phyloP scores from a whole-genome alignment of 2,113 vertebrate genomes.

The Plotosus lineatus region DNA sequence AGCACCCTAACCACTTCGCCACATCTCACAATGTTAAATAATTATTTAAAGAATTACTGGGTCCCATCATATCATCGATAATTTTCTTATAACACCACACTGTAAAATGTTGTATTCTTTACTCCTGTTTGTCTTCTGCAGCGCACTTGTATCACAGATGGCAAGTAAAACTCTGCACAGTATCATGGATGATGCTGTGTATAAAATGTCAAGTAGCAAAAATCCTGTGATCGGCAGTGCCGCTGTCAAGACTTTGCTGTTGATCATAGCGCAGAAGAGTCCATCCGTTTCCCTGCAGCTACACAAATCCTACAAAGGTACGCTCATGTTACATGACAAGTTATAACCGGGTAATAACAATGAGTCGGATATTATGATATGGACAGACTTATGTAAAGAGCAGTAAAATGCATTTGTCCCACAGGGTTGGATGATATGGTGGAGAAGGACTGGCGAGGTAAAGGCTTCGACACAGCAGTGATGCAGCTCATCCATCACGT shows the following conservation, averaged over 20 bases:
- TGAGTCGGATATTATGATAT: too few relatives aligned
- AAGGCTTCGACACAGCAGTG: slow-evolving; percentile 83
- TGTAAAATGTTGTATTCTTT: not conserved
- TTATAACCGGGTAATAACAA: slow-evolving; percentile 8
- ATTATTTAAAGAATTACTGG: too few relatives aligned
- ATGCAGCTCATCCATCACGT: slow-evolving; percentile 76
- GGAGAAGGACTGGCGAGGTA: slow-evolving; percentile 83
- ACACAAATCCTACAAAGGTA: slow-evolving; percentile 83
- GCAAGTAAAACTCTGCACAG: slow-evolving; percentile 68
- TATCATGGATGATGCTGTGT: slow-evolving; percentile 86
- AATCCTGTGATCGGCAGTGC: slow-evolving; percentile 78
- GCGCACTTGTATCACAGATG: slow-evolving; percentile 73
- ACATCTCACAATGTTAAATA: too few relatives aligned
- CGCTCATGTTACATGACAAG: not conserved
- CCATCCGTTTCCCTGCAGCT: slow-evolving; percentile 62
- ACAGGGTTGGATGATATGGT: slow-evolving; percentile 82
- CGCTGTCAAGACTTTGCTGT: slow-evolving; percentile 78
- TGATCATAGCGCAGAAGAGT: slow-evolving; percentile 72
- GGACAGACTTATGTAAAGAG: not conserved
- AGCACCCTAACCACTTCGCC: too few relatives aligned
- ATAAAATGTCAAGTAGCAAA: slow-evolving; percentile 82
- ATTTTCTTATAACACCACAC: too few relatives aligned
- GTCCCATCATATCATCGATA: too few relatives aligned
- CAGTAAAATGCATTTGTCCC: not conserved
- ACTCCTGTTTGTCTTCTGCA: slow-evolving; percentile 54